Evolutionary conservation across 2,888 invertebrate species (phyloP), one percentile per base, ranked within the genome.

Genomic region (Sphaeridia pumilis): DNA sequence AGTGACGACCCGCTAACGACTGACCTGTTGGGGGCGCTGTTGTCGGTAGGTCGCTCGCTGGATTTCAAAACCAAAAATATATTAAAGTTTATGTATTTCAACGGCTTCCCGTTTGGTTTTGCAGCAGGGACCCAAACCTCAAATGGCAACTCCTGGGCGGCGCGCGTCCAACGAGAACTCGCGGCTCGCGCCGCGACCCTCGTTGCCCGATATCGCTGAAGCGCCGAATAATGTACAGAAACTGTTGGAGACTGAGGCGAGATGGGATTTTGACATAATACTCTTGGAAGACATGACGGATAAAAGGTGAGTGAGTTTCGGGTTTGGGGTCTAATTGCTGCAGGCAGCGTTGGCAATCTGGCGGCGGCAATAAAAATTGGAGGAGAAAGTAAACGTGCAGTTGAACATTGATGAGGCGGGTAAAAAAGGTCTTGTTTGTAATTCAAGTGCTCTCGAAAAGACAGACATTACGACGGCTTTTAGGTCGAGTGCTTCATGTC

Each of bases 231-330:
- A 83, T 67, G 78, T 87, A 36, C 79, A 81, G 64, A 84, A 84
- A 66, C 74, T 89, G 7, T 38, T 95, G 48, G 86, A 90, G 66
- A 80, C 78, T 47, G 82, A 88, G 58, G 74, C 86, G 42, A 78
- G 79, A 55, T 97, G 97, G 97, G 84, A 87, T 68, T 95, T 94
- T 72, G 87, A 97, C 74, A 87, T 97, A 68, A 87, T 97, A 71
- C 80, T 84, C 61, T 75, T 97, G 48, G 97, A 97, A 72, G 82
- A 85, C 61, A 71, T 93, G 38, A 70, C 77, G 3, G 70, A 69
- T 26, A 72, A 74, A 64, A 67, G 71, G 74, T 73, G 59, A 58
- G 60, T 50, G n/a, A n/a, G n/a, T n/a, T n/a, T n/a, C n/a, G n/a
- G n/a, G n/a, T n/a, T n/a, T n/a, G n/a, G n/a, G n/a, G n/a, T n/a